These are phyloP conservation scores for Cheilosia grossa DNA, from an alignment of 2,888 invertebrate species.

Conservation along the genomic window DNA sequence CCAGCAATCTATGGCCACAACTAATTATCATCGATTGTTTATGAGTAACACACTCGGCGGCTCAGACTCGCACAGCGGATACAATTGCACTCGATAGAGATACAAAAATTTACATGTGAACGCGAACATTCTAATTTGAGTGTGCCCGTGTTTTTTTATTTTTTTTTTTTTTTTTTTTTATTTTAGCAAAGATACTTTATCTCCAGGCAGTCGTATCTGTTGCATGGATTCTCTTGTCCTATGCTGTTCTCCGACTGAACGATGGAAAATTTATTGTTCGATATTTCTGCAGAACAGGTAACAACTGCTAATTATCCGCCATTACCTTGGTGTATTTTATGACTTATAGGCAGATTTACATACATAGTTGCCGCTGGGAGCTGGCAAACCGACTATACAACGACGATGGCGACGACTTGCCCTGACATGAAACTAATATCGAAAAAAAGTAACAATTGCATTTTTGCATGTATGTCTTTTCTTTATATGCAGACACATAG, in stretches of 20 bases:
- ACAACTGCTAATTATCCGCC: constrained; percentile 73
- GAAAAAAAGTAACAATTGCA: constrained; percentile 3
- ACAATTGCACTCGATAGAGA: constrained; percentile 60
- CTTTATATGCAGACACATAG: neutral
- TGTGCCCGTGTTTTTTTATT: neutral
- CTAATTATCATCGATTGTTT: constrained; percentile 71
- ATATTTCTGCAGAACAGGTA: constrained; percentile 61
- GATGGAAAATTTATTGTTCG: constrained; percentile 70
- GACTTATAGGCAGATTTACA: constrained; percentile 72
- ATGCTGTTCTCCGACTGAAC: constrained; percentile 31
- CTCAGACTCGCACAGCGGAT: constrained; percentile 18
- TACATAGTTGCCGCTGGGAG: constrained; percentile 63
- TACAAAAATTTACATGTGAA: constrained; percentile 71
- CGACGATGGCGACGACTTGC: neutral
- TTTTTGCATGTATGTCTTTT: neutral
- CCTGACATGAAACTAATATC: constrained; percentile 31
- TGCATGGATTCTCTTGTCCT: constrained; percentile 19
- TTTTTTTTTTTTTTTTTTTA: neutral
- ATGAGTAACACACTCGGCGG: constrained; percentile 43
- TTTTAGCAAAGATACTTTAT: constrained; percentile 53
- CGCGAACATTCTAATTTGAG: constrained; percentile 72
- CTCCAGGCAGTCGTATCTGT: constrained; percentile 35
- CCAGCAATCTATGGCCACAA: constrained; percentile 59
- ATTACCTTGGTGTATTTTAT: constrained; percentile 72
- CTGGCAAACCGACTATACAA: neutral